Evolutionary conservation across 2,888 invertebrate genomes (phyloP).

Genomic region (Hypomecis punctinalis): DNA sequence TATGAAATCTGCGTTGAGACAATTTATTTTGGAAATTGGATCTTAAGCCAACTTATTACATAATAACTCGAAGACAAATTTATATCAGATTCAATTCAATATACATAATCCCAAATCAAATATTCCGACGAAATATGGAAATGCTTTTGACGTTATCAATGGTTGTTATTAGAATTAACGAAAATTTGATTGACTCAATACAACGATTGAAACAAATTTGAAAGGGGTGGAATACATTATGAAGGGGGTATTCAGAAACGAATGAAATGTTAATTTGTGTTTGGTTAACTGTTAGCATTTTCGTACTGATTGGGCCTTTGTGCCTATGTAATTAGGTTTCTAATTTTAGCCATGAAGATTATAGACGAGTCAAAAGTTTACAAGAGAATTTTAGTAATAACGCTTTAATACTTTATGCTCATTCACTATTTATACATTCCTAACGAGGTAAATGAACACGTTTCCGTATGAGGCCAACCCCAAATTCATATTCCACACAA

Average conservation of each 20-base stretch:
- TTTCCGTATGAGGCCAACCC: too few relatives aligned
- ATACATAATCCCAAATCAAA: conserved; percentile 17
- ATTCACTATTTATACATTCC: too few relatives aligned
- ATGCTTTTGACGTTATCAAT: conserved; percentile 30
- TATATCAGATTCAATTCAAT: conserved; percentile 4
- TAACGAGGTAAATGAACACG: too few relatives aligned
- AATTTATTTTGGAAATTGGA: too few relatives aligned
- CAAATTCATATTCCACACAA: too few relatives aligned
- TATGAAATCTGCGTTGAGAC: too few relatives aligned
- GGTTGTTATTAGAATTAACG: conserved; percentile 42
- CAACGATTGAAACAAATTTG: conserved; percentile 44
- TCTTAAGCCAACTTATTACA: neutral
- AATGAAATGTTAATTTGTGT: conserved; percentile 37
- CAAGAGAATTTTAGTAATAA: too few relatives aligned
- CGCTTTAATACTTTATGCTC: too few relatives aligned
- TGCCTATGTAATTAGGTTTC: conserved; percentile 10
- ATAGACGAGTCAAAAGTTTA: too few relatives aligned
- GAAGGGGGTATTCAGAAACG: conserved; percentile 20
- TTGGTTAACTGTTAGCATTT: conserved; percentile 22
- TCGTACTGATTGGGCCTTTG: conserved; percentile 12
- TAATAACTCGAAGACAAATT: neutral
- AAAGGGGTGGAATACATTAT: conserved; percentile 41
- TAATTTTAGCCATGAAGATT: neutral
- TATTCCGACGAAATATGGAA: conserved; percentile 26
- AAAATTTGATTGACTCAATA: conserved; percentile 36